Percentiles rank a stretch among this genome's conserved stretches.
Evolutionary conservation across 2,888 invertebrate species (phyloP).

Genomic region (Drosophila subsilvestris): DNA sequence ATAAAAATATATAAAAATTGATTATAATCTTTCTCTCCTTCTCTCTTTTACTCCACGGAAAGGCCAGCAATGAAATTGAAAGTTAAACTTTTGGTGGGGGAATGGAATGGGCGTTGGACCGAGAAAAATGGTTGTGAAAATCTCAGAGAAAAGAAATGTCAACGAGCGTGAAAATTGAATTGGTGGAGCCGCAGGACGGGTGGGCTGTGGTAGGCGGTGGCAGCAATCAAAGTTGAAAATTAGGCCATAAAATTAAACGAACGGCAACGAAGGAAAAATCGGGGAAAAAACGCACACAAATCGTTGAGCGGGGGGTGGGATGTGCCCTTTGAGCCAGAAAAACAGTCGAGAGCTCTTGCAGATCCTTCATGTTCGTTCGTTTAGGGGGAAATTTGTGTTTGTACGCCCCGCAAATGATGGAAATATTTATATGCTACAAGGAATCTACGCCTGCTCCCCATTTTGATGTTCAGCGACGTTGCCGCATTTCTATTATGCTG

Average conservation of each 20-base stretch:
- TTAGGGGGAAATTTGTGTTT: background rate
- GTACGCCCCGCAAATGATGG: conserved; percentile 51
- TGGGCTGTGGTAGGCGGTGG: conserved; percentile 8
- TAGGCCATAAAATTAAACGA: conserved; percentile 79
- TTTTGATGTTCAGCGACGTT: conserved; percentile 27
- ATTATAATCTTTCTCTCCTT: conserved; percentile 47
- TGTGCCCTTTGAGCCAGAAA: conserved; percentile 58
- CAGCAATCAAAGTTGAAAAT: conserved; percentile 78
- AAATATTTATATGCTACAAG: conserved; percentile 61
- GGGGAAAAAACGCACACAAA: conserved; percentile 10
- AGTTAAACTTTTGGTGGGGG: conserved; percentile 31
- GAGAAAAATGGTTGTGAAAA: conserved; percentile 27
- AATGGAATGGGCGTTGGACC: background rate
- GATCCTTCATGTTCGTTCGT: background rate
- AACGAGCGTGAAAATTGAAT: conserved; percentile 69
- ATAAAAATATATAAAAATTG: conserved; percentile 72
- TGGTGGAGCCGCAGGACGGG: conserved; percentile 3
- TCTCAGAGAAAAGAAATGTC: conserved; percentile 62
- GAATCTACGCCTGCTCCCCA: background rate
- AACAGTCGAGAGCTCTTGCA: background rate
- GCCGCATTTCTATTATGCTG: conserved; percentile 41
- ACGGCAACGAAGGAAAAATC: conserved; percentile 64
- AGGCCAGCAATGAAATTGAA: conserved; percentile 57
- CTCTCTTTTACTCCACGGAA: background rate
- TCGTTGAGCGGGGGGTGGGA: background rate